phyloP scores from a whole-genome alignment of 2,888 invertebrate genomes.

The Anthoptus insignis region DNA sequence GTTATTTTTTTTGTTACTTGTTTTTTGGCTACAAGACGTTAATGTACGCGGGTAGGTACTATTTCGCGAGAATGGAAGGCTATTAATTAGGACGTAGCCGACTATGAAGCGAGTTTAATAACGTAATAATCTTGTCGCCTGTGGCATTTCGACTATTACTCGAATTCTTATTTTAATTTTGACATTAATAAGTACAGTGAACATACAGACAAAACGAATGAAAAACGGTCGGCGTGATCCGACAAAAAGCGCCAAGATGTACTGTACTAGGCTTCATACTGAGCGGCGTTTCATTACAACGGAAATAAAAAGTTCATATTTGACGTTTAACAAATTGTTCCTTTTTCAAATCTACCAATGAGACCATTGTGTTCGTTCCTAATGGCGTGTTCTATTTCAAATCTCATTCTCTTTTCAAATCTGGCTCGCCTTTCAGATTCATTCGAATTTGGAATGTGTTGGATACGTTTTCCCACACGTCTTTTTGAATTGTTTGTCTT shows the following conservation, averaged over 20 bases:
- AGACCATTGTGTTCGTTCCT: slow-evolving; percentile 85
- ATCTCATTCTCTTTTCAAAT: slow-evolving; percentile 87
- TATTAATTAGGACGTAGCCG: slow-evolving; percentile 71
- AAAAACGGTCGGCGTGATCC: slow-evolving; percentile 74
- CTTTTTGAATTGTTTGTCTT: slow-evolving; percentile 74
- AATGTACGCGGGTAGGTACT: slow-evolving; percentile 48
- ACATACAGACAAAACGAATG: slow-evolving; percentile 77
- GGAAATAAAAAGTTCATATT: slow-evolving; percentile 85
- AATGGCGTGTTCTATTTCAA: slow-evolving; percentile 87
- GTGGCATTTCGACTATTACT: slow-evolving; percentile 70
- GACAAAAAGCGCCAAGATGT: slow-evolving; percentile 78
- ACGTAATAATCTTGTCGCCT: slow-evolving; percentile 77
- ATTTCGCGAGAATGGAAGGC: slow-evolving; percentile 64
- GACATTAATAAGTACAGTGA: slow-evolving; percentile 75
- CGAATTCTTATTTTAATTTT: slow-evolving; percentile 76
- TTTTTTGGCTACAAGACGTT: slow-evolving; percentile 34
- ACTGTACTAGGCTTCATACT: slow-evolving; percentile 78
- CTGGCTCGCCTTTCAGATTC: slow-evolving; percentile 83
- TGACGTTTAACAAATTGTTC: slow-evolving; percentile 87
- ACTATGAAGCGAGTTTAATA: slow-evolving; percentile 65
- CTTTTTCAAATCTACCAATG: slow-evolving; percentile 87
- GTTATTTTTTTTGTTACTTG: slow-evolving; percentile 38
- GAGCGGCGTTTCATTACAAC: slow-evolving; percentile 80
- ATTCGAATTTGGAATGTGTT: slow-evolving; percentile 85
- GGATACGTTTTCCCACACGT: slow-evolving; percentile 83